phyloP scores from a whole-genome alignment of 53 echinoderm and acorn worm genomes.

The Echinarachnius parma region DNA sequence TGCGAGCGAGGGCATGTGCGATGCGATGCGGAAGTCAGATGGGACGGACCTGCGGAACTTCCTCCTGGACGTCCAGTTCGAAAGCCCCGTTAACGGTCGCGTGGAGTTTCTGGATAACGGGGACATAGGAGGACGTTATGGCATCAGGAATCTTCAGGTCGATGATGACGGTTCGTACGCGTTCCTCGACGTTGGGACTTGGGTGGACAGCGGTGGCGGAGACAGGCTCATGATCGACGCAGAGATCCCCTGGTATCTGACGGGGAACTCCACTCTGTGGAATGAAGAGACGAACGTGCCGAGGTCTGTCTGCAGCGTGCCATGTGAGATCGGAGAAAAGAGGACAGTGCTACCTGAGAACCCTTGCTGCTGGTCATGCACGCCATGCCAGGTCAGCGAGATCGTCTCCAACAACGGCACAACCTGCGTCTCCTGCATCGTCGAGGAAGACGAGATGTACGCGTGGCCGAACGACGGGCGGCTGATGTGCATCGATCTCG shows the following conservation, averaged over 20 bases:
- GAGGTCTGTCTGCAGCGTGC: constrained; percentile 79
- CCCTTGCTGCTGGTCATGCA: constrained; percentile 92
- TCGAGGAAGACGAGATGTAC: constrained; percentile 31
- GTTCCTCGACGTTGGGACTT: constrained; percentile 68
- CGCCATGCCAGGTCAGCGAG: constrained; percentile 47
- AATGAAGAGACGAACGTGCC: constrained; percentile 52
- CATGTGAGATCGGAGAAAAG: constrained; percentile 63
- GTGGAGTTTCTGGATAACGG: constrained; percentile 64
- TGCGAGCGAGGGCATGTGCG: constrained; percentile 38
- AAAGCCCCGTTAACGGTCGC: constrained; percentile 67
- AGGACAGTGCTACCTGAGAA: constrained; percentile 63
- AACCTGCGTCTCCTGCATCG: constrained; percentile 64
- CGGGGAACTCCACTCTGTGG: constrained; percentile 23
- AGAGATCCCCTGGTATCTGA: constrained; percentile 69
- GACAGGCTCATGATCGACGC: constrained; percentile 19
- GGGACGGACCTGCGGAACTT: constrained; percentile 47
- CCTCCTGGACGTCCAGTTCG: constrained; percentile 52
- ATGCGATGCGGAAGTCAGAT: constrained; percentile 50
- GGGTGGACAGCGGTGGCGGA: constrained; percentile 47
- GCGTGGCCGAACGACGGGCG: constrained; percentile 67
- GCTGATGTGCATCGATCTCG: constrained; percentile 52
- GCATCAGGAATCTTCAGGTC: constrained; percentile 67
- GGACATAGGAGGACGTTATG: constrained; percentile 68
- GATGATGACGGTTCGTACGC: constrained; percentile 41
- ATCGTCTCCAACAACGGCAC: constrained; percentile 79